These are phyloP conservation scores for Gymnogyps californianus DNA, from an alignment of 2,113 vertebrate genomes.

Conservation along the genomic window DNA sequence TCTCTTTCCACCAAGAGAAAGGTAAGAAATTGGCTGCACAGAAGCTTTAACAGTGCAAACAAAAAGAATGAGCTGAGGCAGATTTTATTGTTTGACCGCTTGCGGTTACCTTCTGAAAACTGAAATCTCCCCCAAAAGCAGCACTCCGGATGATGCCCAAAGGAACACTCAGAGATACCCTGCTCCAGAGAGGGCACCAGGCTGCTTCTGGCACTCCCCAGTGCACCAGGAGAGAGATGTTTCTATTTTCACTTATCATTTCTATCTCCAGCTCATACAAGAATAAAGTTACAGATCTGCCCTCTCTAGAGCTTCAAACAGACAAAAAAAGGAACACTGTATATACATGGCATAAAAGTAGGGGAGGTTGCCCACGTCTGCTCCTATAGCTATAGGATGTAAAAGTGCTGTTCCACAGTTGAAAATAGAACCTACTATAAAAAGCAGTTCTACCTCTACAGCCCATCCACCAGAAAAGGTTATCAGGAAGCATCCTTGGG, in stretches of 20 bases:
- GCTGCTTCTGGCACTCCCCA: neutral
- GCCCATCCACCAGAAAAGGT: neutral
- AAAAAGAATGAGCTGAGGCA: neutral
- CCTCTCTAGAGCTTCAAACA: neutral
- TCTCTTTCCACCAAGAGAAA: neutral
- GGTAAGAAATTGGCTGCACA: neutral
- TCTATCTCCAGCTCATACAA: neutral
- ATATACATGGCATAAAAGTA: neutral
- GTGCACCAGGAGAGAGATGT: fast-evolving
- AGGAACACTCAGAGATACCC: neutral
- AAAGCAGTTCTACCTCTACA: neutral
- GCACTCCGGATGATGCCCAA: neutral
- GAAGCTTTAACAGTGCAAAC: neutral
- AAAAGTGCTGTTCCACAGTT: neutral
- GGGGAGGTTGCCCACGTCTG: neutral
- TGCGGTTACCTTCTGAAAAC: neutral
- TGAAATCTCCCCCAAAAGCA: neutral
- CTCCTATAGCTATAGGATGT: neutral
- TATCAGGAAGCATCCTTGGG: neutral
- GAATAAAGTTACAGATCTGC: neutral
- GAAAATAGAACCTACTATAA: neutral
- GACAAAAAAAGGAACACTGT: neutral
- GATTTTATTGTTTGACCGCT: neutral
- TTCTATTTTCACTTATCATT: neutral
- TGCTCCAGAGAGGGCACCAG: neutral